Base-by-base conservation (phyloP, 2,113 vertebrate genomes). In the Fulmarus glacialis region DNA sequence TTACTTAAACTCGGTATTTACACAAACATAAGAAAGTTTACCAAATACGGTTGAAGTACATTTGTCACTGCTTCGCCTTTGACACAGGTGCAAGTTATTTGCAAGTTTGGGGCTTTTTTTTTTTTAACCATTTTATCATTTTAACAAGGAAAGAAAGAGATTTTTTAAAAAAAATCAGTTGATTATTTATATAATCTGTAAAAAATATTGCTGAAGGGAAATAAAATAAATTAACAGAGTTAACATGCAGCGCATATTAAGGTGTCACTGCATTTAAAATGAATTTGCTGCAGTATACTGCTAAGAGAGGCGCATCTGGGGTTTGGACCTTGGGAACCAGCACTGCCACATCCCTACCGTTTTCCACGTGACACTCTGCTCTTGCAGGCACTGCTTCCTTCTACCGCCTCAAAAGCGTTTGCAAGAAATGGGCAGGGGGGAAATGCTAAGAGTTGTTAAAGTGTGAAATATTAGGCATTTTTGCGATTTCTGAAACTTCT, bases 401-500 rank as follows among this genome's bases (percentile, higher is more conserved):
- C 78, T 1, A 9, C 52, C 50, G 10, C 4, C 12, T 40, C 60
- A 1, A 9, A 8, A 47, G 43, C 45, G 5, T 2, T 10, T 3
- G 21, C 17, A 3, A 12, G 26, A 5, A 34, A 22, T 16, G 12
- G 40, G 6, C 15, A 1, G 40, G 9, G 15, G 8, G 27, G 2
- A 0, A 2, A 2, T 1, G 4, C 36, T 8, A 47, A 18, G 5
- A 10, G 7, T 2, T 2, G 12, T 0, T 6, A 2, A 2, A 40
- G 12, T 1, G 11, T 1, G 27, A 45, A 43, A 11, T 0, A 29
- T 0, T 0, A 4, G 2, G 1, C 6, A 7, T 3, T 10, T 34
- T 5, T 15, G 9, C 12, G 0, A 5, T 19, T 47, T 13, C 82
- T 9, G 42, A 18, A 32, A 24, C 12, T 40, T 40, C 34, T 30